These are phyloP conservation scores for Lipophrys pholis DNA, from an alignment of 2,113 vertebrate genomes.

Conservation along the genomic window DNA sequence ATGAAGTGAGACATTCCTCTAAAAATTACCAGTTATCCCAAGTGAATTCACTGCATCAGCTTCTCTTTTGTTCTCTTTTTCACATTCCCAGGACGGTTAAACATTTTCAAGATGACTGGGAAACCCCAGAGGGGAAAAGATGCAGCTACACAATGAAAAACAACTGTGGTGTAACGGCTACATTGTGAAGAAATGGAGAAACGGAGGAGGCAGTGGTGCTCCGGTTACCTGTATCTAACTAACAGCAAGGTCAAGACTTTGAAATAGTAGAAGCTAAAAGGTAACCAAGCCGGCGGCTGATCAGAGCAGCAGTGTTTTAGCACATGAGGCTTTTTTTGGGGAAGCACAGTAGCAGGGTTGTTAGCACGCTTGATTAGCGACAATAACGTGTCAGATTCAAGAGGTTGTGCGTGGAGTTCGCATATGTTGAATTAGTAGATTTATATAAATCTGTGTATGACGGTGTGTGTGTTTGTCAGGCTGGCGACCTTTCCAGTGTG, in stretches of 20 bases:
- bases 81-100: constrained; percentile 45
- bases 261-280: neutral
- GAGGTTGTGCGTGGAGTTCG: too few relatives aligned
- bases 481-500: too few relatives aligned
- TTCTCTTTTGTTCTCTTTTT: constrained; percentile 23
- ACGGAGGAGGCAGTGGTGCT: neutral
- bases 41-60: constrained; percentile 21
- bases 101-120: constrained; percentile 12
- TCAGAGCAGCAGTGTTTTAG: too few relatives aligned
- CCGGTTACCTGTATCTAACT: constrained; percentile 9
- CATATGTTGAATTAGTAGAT: too few relatives aligned
- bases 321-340: neutral
- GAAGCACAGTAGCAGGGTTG: neutral
- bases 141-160: constrained; percentile 10
- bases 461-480: too few relatives aligned
- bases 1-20: constrained; percentile 43
- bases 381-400: too few relatives aligned
- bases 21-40: constrained; percentile 18
- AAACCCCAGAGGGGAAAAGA: constrained; percentile 18
- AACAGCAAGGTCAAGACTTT: constrained; percentile 26
- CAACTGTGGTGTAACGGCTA: neutral
- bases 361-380: too few relatives aligned
- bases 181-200: constrained; percentile 22
- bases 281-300: too few relatives aligned
- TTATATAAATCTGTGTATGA: too few relatives aligned